Base-by-base conservation (phyloP, 2,797 vertebrate genomes). In the Phoeniculus purpureus region DNA sequence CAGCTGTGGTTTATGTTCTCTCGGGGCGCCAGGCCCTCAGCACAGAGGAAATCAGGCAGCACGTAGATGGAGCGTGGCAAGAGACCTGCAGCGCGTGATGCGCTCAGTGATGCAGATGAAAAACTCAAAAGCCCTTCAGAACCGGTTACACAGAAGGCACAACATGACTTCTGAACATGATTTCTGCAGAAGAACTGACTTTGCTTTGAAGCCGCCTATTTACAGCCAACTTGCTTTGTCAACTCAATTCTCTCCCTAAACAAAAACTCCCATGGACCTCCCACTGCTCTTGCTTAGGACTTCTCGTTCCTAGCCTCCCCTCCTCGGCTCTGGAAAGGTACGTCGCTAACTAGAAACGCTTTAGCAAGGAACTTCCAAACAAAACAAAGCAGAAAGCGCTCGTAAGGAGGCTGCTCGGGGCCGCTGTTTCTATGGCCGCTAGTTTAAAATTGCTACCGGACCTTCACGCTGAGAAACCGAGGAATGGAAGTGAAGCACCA, bases 291-390 rank as follows among this genome's bases (percentile, higher is more conserved):
- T 11, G 2, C 2, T 9, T n/a, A 73, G 48, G 45, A 29, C 27
- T 27, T 81, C 55, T 81, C 43, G 7, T 43, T 87, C 34, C 60
- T 32, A 3, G 23, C 15, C 16, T 76, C 23, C 45, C 43, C n/a
- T 66, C 34, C 29, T 58, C 34, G 19, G 9, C 67, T 73, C 22
- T 50, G 45, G 43, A 43, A 54, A 0, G 0, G 32, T 12, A 6
- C 25, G 23, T 55, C 4, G 1, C 31, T 48, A 50, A 80, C 45
- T n/a, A 45, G 22, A 74, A 75, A 60, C 43, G 34, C 61, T 45
- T 65, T 31, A 62, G 61, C 25, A 29, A 23, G 58, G n/a, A 76
- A 59, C 47, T 43, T 75, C 22, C 22, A 32, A 81, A 55, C 18
- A 54, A 32, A 81, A 55, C 18, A 54, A 74, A 12, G 37, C 37